Evolutionary conservation across 2,888 invertebrate genomes (phyloP).

Genomic region (Carabus problematicus): DNA sequence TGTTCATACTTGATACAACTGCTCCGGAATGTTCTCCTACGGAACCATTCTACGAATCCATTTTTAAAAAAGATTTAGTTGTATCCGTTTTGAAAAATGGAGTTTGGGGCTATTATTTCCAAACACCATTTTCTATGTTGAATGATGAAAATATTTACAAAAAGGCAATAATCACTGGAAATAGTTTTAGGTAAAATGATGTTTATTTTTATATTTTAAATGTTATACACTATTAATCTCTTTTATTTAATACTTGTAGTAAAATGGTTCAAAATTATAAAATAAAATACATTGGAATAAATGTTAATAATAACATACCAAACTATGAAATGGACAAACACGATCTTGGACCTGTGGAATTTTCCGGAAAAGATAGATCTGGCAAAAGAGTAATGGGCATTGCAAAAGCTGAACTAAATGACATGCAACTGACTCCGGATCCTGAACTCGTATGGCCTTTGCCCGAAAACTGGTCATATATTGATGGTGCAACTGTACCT

Average conservation of each 20-base stretch:
- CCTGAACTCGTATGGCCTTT: conserved; percentile 68
- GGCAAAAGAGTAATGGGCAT: conserved; percentile 74
- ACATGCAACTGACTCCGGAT: conserved; percentile 53
- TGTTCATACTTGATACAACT: conserved; percentile 68
- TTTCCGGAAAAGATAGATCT: conserved; percentile 55
- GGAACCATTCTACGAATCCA: conserved; percentile 69
- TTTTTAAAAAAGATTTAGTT: conserved; percentile 75
- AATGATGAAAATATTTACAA: not conserved
- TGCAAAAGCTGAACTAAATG: conserved; percentile 57
- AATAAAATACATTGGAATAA: conserved; percentile 8
- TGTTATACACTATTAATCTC: no score
- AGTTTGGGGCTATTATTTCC: conserved; percentile 21
- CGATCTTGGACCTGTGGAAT: conserved; percentile 56
- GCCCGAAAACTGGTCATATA: conserved; percentile 74
- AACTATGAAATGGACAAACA: conserved; percentile 47
- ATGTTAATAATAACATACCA: conserved; percentile 3
- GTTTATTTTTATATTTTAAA: not conserved
- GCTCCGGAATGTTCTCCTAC: conserved; percentile 71
- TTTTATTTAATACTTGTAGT: conserved; percentile 14
- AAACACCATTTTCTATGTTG: not conserved
- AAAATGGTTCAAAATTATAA: not conserved
- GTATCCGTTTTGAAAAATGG: conserved; percentile 76
- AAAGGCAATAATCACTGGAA: not conserved
- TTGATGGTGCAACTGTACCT: conserved; percentile 80
- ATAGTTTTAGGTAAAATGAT: conserved; percentile 2